Evolutionary conservation across 2,797 vertebrate genomes (phyloP), one percentile per base, ranked within the genome.

Genomic region (Neosilurus hyrtlii): DNA sequence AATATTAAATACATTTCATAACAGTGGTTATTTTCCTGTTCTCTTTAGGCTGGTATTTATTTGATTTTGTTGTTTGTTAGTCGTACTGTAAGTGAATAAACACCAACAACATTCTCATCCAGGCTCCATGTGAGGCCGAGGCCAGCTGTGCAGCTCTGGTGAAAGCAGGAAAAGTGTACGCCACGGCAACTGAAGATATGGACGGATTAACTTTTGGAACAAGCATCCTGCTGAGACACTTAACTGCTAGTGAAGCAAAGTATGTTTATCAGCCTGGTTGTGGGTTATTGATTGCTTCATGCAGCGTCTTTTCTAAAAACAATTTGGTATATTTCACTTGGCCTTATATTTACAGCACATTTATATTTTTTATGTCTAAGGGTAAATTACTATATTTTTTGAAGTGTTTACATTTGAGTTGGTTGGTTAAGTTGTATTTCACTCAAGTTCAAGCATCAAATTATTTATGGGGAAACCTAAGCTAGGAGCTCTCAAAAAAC

Each of bases 161-260:
- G 65, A 99, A 98, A 91, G 93, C 94, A 0, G 97, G 96, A 15
- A 99, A 98, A 86, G 98, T 99, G 52, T 99, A 95, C 0, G 97
- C 96, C 0, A 98, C 97, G 0, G 98, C 98, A 35, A 99, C 98
- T 0, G 98, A 99, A 87, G 98, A 99, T 74, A 99, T 99, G 97
- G 98, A 99, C 2, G 96, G 97, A 0, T 90, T 99, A 88, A 99
- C 98, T 9, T 99, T 99, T 0, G 97, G 98, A 83, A 99, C 96
- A 11, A 95, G 94, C 0, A 93, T 99, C 67, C 91, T 99, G 15
- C 94, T 99, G 89, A 92, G 98, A 83, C 98, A 99, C 84, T 93
- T 99, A 43, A 99, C 97, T 0, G 95, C 96, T 87, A 99, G 98
- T 0, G 98, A 99, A 94, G 94, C 97, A 35, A 99, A 99, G 95